phyloP scores from a whole-genome alignment of 2,888 invertebrate species.

The Nymphalis c-album region DNA sequence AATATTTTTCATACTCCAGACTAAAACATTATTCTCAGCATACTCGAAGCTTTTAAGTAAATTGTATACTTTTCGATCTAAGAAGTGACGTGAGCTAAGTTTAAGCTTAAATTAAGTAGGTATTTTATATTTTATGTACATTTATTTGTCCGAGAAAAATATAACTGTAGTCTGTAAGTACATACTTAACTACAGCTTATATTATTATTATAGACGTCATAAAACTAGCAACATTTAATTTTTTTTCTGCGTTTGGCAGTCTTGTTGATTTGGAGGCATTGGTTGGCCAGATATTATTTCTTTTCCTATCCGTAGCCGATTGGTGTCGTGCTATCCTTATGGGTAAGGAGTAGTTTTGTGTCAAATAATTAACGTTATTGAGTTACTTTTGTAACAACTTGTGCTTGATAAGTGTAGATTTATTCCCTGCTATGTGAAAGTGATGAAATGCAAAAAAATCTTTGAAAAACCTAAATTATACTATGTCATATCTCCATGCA shows the following conservation, averaged over 20 bases:
- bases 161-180: too few species aligned
- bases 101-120: too few species aligned
- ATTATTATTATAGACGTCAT: slow-evolving; percentile 11
- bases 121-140: too few species aligned
- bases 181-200: too few species aligned
- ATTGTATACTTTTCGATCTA: too few species aligned
- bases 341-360: slow-evolving; percentile 79
- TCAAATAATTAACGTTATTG: slow-evolving; percentile 57
- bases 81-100: too few species aligned
- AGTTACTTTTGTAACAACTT: slow-evolving; percentile 51
- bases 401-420: slow-evolving; percentile 57
- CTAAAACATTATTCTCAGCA: too few species aligned
- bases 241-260: slow-evolving; percentile 57
- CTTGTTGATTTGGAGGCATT: slow-evolving; percentile 58
- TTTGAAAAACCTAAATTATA: slow-evolving; percentile 27
- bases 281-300: slow-evolving; percentile 72
- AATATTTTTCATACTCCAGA: too few species aligned
- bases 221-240: slow-evolving; percentile 47
- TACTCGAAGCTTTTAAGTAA: too few species aligned
- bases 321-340: slow-evolving; percentile 81
- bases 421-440: slow-evolving; percentile 57
- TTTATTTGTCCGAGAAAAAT: too few species aligned
- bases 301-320: slow-evolving; percentile 81
- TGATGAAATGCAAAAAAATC: slow-evolving; percentile 23
- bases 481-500: slow-evolving; percentile 52